Conservation (phyloP, 1,140 invertebrate genomes). For the Melanaphis sacchari region DNA sequence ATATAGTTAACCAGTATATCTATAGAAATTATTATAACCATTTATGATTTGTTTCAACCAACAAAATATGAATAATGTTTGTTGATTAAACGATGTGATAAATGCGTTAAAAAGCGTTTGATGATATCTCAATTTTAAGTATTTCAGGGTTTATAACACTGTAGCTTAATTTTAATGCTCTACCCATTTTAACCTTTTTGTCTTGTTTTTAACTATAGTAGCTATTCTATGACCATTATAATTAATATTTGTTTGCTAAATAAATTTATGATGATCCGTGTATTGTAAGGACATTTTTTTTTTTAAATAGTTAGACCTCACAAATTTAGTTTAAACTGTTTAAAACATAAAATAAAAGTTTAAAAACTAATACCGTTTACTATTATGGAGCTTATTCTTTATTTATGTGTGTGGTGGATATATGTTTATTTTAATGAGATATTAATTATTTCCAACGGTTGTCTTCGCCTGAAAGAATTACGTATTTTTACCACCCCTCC, state of each 20-base stretch:
- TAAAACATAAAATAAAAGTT: not conserved
- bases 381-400: not conserved
- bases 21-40: not conserved
- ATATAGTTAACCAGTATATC: not conserved
- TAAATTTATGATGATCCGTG: not conserved
- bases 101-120: not conserved
- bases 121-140: not conserved
- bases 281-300: not conserved
- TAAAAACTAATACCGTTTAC: slow-evolving; percentile 23
- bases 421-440: slow-evolving; percentile 46
- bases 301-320: not conserved
- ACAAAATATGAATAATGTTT: not conserved
- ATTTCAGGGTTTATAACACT: not conserved
- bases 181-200: not conserved
- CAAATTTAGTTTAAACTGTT: not conserved
- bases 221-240: not conserved
- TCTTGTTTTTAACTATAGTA: not conserved
- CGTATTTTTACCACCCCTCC: not conserved
- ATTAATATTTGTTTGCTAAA: not conserved
- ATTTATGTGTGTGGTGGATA: not conserved
- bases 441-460: slow-evolving; percentile 49
- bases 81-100: not conserved
- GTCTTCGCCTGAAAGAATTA: slow-evolving; percentile 44
- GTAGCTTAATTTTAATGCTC: not conserved
- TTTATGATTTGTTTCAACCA: not conserved